phyloP scores from a whole-genome alignment of 2,113 vertebrate genomes.

The Equus quagga region DNA sequence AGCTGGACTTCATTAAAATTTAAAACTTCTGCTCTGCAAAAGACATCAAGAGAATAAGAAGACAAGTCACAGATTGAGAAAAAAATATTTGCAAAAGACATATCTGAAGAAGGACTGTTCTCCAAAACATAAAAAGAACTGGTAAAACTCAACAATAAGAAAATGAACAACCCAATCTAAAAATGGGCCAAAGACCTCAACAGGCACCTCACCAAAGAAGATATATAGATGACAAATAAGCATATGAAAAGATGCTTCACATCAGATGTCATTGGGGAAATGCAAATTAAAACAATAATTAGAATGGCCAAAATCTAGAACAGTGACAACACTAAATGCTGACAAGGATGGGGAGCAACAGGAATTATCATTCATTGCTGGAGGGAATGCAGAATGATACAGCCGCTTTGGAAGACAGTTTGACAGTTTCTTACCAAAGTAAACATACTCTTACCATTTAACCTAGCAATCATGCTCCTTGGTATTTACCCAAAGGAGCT shows the following conservation, averaged over 20 bases:
- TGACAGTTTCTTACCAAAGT: neutral
- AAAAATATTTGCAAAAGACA: neutral
- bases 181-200: neutral
- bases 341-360: neutral
- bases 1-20: neutral
- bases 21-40: neutral
- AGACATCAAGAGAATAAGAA: neutral
- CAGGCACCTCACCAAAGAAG: neutral
- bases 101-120: neutral
- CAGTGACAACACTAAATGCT: neutral
- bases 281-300: neutral
- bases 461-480: neutral
- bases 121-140: neutral
- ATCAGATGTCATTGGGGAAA: neutral
- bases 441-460: neutral
- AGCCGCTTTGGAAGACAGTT: neutral
- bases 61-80: neutral
- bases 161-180: neutral
- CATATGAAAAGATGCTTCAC: neutral
- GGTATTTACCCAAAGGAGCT: neutral
- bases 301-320: neutral
- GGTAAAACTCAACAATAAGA: slow-evolving; percentile 4
- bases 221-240: neutral
- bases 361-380: neutral
- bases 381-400: neutral